Evolutionary conservation across 2,113 vertebrate genomes (phyloP).

Genomic region (Nycticorax nycticorax): DNA sequence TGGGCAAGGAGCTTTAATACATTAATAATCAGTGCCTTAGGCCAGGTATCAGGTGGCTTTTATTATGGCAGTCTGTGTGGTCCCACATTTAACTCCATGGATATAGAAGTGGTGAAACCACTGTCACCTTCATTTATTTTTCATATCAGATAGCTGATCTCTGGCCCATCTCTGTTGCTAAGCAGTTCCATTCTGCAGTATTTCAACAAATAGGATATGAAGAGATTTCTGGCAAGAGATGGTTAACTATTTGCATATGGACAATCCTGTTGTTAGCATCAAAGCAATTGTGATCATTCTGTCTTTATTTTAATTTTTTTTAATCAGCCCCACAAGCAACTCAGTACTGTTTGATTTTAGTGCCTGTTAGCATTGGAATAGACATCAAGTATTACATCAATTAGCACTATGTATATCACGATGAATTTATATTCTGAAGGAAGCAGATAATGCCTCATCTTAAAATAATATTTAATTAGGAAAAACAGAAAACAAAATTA

Average conservation of each 20-base stretch:
- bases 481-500: not conserved
- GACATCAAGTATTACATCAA: not conserved
- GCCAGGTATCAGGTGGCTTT: slow-evolving; percentile 51
- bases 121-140: not conserved
- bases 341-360: not conserved
- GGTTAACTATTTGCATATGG: not conserved
- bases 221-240: not conserved
- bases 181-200: not conserved
- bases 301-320: not conserved
- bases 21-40: slow-evolving; percentile 28
- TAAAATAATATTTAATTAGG: not conserved
- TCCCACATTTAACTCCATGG: slow-evolving; percentile 1
- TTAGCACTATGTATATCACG: not conserved
- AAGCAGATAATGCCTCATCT: not conserved
- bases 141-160: not conserved
- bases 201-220: not conserved
- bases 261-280: not conserved
- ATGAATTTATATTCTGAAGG: not conserved
- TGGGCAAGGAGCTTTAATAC: not conserved
- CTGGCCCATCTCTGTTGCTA: not conserved
- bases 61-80: slow-evolving; percentile 53
- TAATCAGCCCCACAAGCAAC: not conserved
- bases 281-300: not conserved
- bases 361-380: not conserved
- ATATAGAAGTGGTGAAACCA: not conserved